These are phyloP conservation scores for Tortricodes alternella DNA, from an alignment of 2,888 invertebrate genomes.

Conservation along the genomic window DNA sequence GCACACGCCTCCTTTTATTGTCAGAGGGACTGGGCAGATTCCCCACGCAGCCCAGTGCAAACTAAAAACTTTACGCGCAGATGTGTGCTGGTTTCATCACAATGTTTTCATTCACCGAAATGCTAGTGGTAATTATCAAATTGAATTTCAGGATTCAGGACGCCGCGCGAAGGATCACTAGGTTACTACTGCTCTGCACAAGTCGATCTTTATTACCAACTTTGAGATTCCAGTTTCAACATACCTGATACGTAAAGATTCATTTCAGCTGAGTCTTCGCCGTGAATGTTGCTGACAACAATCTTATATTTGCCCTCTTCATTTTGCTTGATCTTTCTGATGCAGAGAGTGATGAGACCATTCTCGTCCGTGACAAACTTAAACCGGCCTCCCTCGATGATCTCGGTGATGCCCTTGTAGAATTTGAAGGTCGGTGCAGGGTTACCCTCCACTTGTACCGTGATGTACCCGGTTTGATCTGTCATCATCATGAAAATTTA, in stretches of 20 bases:
- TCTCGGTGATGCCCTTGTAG: constrained; percentile 96
- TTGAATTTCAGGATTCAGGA: too few species aligned
- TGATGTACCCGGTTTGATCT: constrained; percentile 97
- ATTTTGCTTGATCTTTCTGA: constrained; percentile 97
- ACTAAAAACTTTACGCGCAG: too few species aligned
- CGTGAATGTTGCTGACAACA: constrained; percentile 95
- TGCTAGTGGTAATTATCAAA: too few species aligned
- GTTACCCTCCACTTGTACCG: constrained; percentile 96
- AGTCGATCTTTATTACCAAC: too few species aligned
- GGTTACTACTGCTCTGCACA: too few species aligned
- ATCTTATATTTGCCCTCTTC: constrained; percentile 98
- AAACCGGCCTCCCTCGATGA: constrained; percentile 97
- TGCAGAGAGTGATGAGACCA: constrained; percentile 95
- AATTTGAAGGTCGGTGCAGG: constrained; percentile 97
- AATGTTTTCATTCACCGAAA: too few species aligned
- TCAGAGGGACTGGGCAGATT: too few species aligned
- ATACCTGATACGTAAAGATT: constrained; percentile 97
- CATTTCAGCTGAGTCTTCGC: constrained; percentile 98
- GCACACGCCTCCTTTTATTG: too few species aligned
- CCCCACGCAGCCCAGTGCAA: too few species aligned
- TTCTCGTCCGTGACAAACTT: constrained; percentile 97
- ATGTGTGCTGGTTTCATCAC: too few species aligned
- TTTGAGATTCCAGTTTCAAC: constrained; percentile 34
- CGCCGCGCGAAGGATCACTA: too few species aligned
- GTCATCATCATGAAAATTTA: constrained; percentile 31